A percentile compares a stretch with the other conserved stretches of the same genome.
Evolutionary conservation across 1,140 invertebrate species (phyloP).

Genomic region (Drosophila parvula): DNA sequence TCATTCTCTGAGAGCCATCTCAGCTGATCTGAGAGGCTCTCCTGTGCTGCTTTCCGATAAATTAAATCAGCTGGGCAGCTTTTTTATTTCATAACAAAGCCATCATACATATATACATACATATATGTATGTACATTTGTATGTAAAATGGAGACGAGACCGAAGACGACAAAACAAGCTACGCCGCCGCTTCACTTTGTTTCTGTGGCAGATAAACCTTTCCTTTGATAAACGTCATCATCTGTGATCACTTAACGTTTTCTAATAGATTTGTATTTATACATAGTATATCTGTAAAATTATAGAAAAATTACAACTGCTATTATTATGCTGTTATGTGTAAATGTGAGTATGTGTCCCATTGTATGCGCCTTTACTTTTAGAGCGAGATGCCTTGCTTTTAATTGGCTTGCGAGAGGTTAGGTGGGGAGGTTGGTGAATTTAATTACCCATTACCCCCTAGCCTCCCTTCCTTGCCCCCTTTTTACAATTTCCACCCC

Average conservation of each 20-base stretch:
- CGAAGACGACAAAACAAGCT: slow-evolving; percentile 15
- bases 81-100: slow-evolving; percentile 30
- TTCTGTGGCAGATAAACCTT: too few species aligned
- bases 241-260: too few species aligned
- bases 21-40: slow-evolving; percentile 23
- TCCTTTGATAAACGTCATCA: too few species aligned
- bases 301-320: too few species aligned
- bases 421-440: slow-evolving; percentile 36
- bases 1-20: slow-evolving; percentile 1
- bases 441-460: slow-evolving; percentile 62
- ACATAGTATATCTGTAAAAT: too few species aligned
- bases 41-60: slow-evolving; percentile 23
- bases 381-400: slow-evolving; percentile 16
- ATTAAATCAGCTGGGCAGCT: slow-evolving; percentile 42
- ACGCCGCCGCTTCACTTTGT: too few species aligned
- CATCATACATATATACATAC: neutral
- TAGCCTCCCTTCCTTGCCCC: neutral
- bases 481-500: neutral
- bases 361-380: slow-evolving; percentile 5
- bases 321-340: too few species aligned
- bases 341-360: neutral
- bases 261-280: too few species aligned
- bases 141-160: slow-evolving; percentile 5
- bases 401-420: slow-evolving; percentile 29
- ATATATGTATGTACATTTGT: neutral